A percentile compares a stretch with the other conserved stretches of the same genome.
phyloP scores from a whole-genome alignment of 2,113 vertebrate species.

The Psittacula cyanocephala region DNA sequence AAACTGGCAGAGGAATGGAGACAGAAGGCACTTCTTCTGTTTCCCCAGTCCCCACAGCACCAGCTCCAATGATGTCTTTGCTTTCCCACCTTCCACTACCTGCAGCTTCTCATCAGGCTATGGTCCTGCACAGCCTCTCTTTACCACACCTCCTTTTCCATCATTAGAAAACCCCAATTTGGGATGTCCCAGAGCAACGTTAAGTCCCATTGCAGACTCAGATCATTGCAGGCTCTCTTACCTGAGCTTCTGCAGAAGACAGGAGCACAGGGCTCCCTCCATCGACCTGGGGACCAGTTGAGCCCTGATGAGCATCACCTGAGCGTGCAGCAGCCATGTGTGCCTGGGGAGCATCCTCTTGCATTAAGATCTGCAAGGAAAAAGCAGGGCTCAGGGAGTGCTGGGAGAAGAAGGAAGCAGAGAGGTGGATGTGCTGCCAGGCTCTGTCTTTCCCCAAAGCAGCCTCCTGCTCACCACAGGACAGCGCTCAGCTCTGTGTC shows the following conservation, averaged over 20 bases:
- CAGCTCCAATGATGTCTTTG: not conserved
- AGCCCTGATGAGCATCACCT: not conserved
- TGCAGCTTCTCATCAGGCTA: not conserved
- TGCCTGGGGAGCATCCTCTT: not conserved
- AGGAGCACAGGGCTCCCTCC: not conserved
- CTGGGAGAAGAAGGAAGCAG: not conserved
- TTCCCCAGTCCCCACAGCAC: not conserved
- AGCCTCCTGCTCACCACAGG: not conserved
- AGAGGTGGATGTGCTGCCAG: not conserved
- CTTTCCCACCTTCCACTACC: not conserved
- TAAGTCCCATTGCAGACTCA: not conserved
- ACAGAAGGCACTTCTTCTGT: not conserved
- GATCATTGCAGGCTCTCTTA: not conserved
- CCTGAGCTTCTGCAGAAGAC: not conserved
- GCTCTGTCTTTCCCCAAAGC: not conserved
- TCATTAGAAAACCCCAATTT: not conserved
- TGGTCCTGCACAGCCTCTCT: not conserved
- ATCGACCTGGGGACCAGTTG: not conserved
- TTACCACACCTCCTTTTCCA: not conserved
- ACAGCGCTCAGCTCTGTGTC: not conserved
- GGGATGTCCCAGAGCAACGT: not conserved
- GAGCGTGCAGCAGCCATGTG: accelerated
- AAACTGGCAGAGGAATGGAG: not conserved
- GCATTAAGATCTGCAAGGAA: slow-evolving; percentile 6
- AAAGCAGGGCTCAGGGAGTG: not conserved